Evolutionary conservation across 1,140 invertebrate genomes (phyloP).

Genomic region (Colletes gigas): DNA sequence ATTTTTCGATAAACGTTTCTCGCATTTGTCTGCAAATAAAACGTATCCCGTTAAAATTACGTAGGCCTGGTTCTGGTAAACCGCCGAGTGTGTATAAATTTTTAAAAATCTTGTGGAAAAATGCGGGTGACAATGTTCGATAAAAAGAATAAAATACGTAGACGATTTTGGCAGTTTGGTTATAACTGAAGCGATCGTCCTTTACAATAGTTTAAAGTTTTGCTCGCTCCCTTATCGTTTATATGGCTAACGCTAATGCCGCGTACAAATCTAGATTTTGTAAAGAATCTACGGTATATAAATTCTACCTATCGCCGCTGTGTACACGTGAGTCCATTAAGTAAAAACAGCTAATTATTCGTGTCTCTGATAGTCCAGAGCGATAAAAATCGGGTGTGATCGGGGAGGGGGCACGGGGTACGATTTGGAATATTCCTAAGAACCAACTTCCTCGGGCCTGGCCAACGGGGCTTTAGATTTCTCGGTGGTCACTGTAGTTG

Average conservation of each 20-base stretch:
- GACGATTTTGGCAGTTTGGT: conserved; percentile 45
- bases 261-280: conserved; percentile 69
- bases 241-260: conserved; percentile 52
- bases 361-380: conserved; percentile 41
- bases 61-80: conserved; percentile 56
- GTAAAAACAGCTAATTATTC: conserved; percentile 56
- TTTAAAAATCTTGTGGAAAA: conserved; percentile 38
- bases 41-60: conserved; percentile 33
- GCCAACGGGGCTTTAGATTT: conserved; percentile 78
- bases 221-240: conserved; percentile 40
- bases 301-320: conserved; percentile 69
- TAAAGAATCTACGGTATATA: conserved; percentile 70
- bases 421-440: conserved; percentile 67
- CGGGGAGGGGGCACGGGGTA: conserved; percentile 30
- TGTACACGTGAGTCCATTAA: conserved; percentile 65
- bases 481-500: conserved; percentile 79
- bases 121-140: conserved; percentile 33
- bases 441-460: conserved; percentile 78
- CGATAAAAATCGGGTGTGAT: conserved; percentile 49
- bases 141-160: conserved; percentile 41
- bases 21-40: conserved; percentile 24
- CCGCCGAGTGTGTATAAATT: conserved; percentile 24
- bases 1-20: conserved; percentile 26
- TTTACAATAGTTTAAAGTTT: conserved; percentile 38
- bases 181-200: conserved; percentile 28